Percentiles rank a stretch among this genome's conserved stretches.
Evolutionary conservation across 2,113 vertebrate species (phyloP).

Genomic region (Hyperopisus bebe): DNA sequence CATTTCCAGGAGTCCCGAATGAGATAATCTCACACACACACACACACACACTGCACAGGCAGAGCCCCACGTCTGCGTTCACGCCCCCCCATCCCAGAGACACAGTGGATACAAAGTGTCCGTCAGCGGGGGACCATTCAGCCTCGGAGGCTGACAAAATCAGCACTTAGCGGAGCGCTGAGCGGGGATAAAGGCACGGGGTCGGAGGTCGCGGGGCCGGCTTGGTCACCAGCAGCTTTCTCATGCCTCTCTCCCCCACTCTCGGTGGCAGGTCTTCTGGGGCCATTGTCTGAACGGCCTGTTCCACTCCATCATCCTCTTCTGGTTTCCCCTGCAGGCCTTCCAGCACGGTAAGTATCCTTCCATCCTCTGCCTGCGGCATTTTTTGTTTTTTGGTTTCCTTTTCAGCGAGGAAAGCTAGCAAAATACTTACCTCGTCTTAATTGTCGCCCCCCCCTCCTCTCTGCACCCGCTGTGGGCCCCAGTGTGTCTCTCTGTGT

Average conservation of each 20-base stretch:
- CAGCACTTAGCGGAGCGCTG: slow-evolving; percentile 82
- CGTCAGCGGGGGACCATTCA: slow-evolving; percentile 86
- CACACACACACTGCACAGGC: slow-evolving; percentile 17
- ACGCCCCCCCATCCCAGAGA: slow-evolving; percentile 41
- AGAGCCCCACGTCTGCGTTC: slow-evolving; percentile 24
- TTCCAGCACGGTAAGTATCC: slow-evolving; percentile 87
- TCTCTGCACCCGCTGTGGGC: not conserved
- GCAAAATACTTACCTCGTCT: slow-evolving; percentile 23
- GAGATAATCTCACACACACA: slow-evolving; percentile 2
- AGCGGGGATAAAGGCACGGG: slow-evolving; percentile 74
- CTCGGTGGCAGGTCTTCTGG: slow-evolving; percentile 92
- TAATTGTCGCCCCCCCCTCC: slow-evolving; percentile 6
- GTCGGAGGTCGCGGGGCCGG: slow-evolving; percentile 81
- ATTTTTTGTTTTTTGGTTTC: not conserved
- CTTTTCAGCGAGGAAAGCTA: not conserved
- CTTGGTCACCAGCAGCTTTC: slow-evolving; percentile 68
- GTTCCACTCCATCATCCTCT: slow-evolving; percentile 98
- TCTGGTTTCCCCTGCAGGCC: slow-evolving; percentile 98
- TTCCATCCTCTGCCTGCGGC: not conserved
- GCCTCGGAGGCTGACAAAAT: slow-evolving; percentile 76
- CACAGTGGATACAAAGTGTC: slow-evolving; percentile 83
- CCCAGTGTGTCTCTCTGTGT: not conserved
- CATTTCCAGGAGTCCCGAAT: not conserved
- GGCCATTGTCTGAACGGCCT: slow-evolving; percentile 99
- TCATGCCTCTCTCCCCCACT: slow-evolving; percentile 60